phyloP scores from a whole-genome alignment of 2,888 invertebrate genomes.

The Tetramorium bicarinatum region DNA sequence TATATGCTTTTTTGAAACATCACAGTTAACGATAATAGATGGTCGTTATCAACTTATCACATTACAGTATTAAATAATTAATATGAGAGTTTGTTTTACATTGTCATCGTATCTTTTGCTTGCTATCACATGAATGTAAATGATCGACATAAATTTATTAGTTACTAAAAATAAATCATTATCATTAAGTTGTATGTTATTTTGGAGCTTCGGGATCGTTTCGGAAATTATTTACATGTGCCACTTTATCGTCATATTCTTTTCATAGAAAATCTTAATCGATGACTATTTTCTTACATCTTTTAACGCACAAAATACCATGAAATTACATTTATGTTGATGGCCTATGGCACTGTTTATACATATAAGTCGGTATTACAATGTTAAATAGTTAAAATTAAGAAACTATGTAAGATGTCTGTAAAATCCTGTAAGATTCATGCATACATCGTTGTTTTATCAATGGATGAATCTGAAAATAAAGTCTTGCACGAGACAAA shows the following conservation, averaged over 20 bases:
- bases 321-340: not conserved
- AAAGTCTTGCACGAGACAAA: not conserved
- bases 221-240: not conserved
- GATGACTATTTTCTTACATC: slow-evolving; percentile 3
- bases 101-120: not conserved
- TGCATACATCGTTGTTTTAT: not conserved
- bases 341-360: not conserved
- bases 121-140: not conserved
- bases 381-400: not conserved
- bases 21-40: not conserved
- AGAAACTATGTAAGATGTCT: not conserved
- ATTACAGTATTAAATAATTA: slow-evolving; percentile 12
- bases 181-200: not conserved
- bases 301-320: not conserved
- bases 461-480: slow-evolving; percentile 7
- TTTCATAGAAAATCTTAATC: not conserved
- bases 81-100: not conserved
- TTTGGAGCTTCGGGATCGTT: not conserved
- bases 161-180: slow-evolving; percentile 7
- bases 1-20: not conserved
- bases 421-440: not conserved
- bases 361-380: not conserved
- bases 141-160: not conserved
- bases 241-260: not conserved
- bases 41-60: not conserved